These are phyloP conservation scores for Muntiacus muntjak DNA, from an alignment of 2,113 vertebrate genomes.

Conservation along the genomic window DNA sequence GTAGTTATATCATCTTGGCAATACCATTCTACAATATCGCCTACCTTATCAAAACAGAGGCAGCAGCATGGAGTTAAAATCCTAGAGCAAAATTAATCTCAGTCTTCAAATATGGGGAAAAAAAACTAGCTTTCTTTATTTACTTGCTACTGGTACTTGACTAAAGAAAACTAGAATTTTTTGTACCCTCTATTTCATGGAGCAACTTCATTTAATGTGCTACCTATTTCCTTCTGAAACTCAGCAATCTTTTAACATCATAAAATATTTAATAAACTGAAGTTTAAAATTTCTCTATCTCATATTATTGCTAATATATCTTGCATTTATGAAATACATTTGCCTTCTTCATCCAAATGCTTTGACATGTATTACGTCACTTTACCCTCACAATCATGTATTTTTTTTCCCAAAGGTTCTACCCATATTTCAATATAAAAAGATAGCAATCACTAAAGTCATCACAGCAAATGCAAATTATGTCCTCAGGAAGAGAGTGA, in stretches of 20 bases:
- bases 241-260: background rate
- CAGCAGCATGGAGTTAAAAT: background rate
- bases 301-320: background rate
- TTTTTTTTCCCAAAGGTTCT: background rate
- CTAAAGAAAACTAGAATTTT: background rate
- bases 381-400: background rate
- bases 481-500: background rate
- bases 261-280: slow-evolving; percentile 13
- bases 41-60: background rate
- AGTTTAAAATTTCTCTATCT: background rate
- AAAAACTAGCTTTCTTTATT: background rate
- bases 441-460: background rate
- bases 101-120: background rate
- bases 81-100: background rate
- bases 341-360: background rate
- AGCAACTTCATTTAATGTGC: background rate
- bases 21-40: background rate
- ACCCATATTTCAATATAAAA: background rate
- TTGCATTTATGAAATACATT: background rate
- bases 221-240: background rate
- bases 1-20: background rate
- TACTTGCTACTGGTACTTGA: background rate
- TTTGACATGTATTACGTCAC: background rate
- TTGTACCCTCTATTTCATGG: background rate
- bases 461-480: background rate